A percentile compares a stretch with the other conserved stretches of the same genome.
phyloP scores from a whole-genome alignment of 1,140 invertebrate genomes.

The Delia radicum region DNA sequence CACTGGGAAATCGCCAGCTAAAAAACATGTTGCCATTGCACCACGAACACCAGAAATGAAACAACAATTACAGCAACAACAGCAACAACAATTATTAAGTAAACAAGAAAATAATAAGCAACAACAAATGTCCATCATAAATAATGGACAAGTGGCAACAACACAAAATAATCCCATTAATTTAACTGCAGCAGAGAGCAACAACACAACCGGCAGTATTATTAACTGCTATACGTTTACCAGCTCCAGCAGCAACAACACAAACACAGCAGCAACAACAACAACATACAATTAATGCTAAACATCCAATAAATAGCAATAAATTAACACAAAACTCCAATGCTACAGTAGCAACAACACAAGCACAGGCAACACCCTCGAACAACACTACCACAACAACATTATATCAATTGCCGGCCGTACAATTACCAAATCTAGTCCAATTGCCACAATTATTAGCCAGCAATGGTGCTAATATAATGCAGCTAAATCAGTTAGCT shows the following conservation, averaged over 20 bases:
- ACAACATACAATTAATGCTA: conserved; percentile 5
- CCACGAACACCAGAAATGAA: conserved; percentile 53
- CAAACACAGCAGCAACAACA: conserved; percentile 22
- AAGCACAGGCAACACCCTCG: conserved; percentile 2
- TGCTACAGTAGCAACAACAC: neutral
- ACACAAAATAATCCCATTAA: neutral
- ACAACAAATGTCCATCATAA: neutral
- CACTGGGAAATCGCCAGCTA: conserved; percentile 50
- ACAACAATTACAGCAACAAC: conserved; percentile 43
- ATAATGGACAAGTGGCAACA: neutral
- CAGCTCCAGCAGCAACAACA: no score
- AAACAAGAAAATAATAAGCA: conserved; percentile 7
- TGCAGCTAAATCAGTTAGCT: conserved; percentile 50
- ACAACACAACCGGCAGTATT: conserved; percentile 55
- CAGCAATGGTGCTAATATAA: conserved; percentile 47
- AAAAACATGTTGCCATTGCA: conserved; percentile 54
- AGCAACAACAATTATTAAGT: conserved; percentile 28
- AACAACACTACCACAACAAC: conserved; percentile 31
- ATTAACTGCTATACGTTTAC: conserved; percentile 59
- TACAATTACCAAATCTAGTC: conserved; percentile 53
- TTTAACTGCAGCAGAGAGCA: conserved; percentile 27
- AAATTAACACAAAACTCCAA: neutral
- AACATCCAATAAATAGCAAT: neutral
- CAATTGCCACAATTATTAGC: conserved; percentile 52
- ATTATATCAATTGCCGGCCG: conserved; percentile 48